Base-by-base conservation (phyloP, 2,888 invertebrate genomes). In the Selenia dentaria region DNA sequence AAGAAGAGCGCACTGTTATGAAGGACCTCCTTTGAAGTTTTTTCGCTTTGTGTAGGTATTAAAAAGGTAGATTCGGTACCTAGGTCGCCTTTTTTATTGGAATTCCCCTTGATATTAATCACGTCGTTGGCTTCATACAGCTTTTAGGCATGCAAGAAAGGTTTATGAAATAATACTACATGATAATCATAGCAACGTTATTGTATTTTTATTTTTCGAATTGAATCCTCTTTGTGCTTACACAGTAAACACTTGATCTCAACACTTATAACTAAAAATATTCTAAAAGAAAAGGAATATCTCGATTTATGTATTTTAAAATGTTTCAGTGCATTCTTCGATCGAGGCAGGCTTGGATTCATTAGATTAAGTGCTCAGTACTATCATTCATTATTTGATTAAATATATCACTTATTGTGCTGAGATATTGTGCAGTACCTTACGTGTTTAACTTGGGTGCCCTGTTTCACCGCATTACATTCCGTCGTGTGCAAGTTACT, bases 191-290 rank as follows among this genome's bases (percentile, higher is more conserved):
- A 92, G 93, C 93, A 93, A 93, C 93, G 92, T 93, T 93, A 93
- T 93, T 93, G 92, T 93, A 92, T 93, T 92, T 83, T 80, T 74
- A 75, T 80, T 81, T 81, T 84, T 92, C 91, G 92, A 93, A 92
- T 93, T 93, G 92, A 93, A 92, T 93, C 83, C 91, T 89, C 92
- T 92, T 76, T 91, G 91, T 92, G 93, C 92, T 93, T 93, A 93
- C 93, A 93, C 92, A 93, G 93, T 93, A 93, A 93, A 93, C 93
- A 93, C 92, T 90, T 91, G 85, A 88, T 89, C 82, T 92, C 92
- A 93, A 93, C 93, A 93, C 93, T 93, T 93, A 93, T 68, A 92
- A 93, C 92, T 93, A 93, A 93, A 92, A 92, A 92, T 92, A 88
- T 91, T 84, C 92, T 92, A 92, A 91, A 84, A 91, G 92, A 91